phyloP scores from a whole-genome alignment of 2,797 vertebrate genomes.

The Meriones psammophilus region DNA sequence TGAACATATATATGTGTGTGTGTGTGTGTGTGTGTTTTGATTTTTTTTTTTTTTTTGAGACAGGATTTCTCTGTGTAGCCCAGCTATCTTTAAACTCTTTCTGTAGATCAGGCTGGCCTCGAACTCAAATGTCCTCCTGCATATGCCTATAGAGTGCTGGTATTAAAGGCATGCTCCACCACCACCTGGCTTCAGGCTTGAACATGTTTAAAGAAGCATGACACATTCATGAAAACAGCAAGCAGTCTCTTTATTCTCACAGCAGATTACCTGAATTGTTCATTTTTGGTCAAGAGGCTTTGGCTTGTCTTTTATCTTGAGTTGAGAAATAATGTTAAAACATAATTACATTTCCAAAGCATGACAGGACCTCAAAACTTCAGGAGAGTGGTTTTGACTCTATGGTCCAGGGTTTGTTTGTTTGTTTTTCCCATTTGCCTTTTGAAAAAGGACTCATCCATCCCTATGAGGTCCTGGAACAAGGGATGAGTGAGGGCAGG shows the following conservation, averaged over 20 bases:
- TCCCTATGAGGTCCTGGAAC: background rate
- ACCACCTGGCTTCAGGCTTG: background rate
- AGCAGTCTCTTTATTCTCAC: background rate
- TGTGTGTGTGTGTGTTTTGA: background rate
- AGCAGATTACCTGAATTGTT: background rate
- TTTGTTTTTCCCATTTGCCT: background rate
- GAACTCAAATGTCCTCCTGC: background rate
- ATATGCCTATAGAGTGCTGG: background rate
- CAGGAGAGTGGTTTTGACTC: background rate
- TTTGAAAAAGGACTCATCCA: background rate
- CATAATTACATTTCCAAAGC: background rate
- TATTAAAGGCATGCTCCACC: background rate
- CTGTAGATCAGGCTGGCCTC: background rate
- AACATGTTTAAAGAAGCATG: background rate
- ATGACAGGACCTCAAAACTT: background rate
- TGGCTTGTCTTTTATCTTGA: background rate
- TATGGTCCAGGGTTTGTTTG: background rate
- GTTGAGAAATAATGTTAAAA: background rate
- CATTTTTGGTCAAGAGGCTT: background rate
- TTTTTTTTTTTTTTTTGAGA: background rate
- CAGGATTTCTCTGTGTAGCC: background rate
- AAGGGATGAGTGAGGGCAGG: background rate
- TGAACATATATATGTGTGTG: too few relatives aligned
- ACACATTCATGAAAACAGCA: background rate
- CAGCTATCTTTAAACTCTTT: background rate